phyloP scores from a whole-genome alignment of 2,797 vertebrate genomes.

The Silurus lanzhouensis region DNA sequence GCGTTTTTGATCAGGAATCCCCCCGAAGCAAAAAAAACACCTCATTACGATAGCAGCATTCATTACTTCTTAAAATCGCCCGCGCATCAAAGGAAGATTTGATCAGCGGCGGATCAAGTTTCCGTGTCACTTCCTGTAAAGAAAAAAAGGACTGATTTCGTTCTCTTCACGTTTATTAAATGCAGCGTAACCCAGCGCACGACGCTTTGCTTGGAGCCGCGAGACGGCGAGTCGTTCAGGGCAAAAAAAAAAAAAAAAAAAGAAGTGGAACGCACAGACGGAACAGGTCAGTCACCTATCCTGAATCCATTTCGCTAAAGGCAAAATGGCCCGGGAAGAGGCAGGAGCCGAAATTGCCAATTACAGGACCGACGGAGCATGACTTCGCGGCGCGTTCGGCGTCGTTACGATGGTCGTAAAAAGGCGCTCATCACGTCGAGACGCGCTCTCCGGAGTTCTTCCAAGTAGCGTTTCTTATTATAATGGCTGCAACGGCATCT shows the following conservation, averaged over 20 bases:
- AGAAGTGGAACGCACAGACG: not conserved
- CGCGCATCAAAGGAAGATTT: constrained; percentile 35
- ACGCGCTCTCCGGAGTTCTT: not conserved
- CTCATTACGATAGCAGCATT: constrained; percentile 26
- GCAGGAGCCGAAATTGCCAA: not conserved
- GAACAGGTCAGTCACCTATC: constrained; percentile 4
- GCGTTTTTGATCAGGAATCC: constrained; percentile 20
- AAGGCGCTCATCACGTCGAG: not conserved
- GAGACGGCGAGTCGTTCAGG: not conserved
- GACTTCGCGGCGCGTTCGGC: not conserved
- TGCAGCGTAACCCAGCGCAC: not conserved
- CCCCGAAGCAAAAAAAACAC: not conserved
- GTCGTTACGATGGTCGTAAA: not conserved
- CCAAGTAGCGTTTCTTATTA: not conserved
- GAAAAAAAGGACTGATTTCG: not conserved
- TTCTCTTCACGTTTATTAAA: not conserved
- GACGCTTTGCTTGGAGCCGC: not conserved
- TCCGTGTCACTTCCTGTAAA: not conserved
- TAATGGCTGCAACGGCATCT: not conserved
- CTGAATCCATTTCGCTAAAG: constrained; percentile 12
- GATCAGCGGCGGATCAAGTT: constrained; percentile 27
- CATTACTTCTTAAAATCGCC: constrained; percentile 25
- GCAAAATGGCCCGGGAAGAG: not conserved
- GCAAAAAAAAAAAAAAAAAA: not conserved
- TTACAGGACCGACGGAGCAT: not conserved